These are phyloP conservation scores for Bos indicus DNA, from an alignment of 2,113 vertebrate species.

Conservation along the genomic window DNA sequence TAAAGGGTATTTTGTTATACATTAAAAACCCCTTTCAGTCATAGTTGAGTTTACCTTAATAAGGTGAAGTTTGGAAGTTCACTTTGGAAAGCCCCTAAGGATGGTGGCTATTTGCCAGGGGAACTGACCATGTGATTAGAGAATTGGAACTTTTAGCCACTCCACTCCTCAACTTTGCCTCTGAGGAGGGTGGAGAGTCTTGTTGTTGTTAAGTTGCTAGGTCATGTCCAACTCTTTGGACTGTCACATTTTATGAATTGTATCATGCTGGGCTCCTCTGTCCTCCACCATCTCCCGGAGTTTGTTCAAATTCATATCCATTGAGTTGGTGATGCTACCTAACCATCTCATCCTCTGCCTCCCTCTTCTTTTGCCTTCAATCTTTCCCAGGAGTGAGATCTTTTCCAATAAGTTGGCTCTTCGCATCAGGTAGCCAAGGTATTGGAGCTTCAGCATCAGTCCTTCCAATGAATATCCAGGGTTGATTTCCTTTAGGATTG, in stretches of 20 bases:
- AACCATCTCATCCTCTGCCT: neutral
- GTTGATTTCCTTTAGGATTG: neutral
- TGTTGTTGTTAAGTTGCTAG: neutral
- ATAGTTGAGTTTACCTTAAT: neutral
- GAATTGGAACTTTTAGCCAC: neutral
- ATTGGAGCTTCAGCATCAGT: neutral
- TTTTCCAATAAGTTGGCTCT: neutral
- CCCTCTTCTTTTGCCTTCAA: neutral
- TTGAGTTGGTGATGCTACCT: neutral
- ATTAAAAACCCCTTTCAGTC: neutral
- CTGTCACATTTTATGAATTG: neutral
- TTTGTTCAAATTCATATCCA: neutral
- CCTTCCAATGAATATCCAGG: neutral
- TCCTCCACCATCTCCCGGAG: neutral
- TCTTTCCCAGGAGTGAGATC: neutral
- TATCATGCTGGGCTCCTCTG: neutral
- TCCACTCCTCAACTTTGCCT: neutral
- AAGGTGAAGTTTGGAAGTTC: neutral
- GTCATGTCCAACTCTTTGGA: neutral
- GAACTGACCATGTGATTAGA: neutral
- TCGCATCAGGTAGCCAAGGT: neutral
- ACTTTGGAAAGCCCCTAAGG: neutral
- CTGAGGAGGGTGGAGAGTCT: neutral
- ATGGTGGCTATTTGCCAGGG: neutral
- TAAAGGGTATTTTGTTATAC: neutral